A percentile compares a stretch with the other conserved stretches of the same genome.
Conservation (phyloP, 2,888 invertebrate species). For the Chymomyza procnemis region DNA sequence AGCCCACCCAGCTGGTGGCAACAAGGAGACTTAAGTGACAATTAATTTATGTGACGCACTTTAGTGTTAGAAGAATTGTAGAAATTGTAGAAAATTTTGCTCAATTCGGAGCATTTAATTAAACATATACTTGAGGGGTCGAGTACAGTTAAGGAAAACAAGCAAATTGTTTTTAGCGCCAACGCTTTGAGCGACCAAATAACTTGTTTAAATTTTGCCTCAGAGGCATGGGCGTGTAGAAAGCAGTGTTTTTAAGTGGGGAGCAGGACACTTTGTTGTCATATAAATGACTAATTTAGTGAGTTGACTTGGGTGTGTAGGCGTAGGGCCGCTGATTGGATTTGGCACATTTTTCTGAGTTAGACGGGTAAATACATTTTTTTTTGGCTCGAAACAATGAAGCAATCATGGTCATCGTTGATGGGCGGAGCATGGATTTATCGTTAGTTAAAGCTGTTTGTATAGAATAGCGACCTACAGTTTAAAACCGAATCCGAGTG, state of each 20-base stretch:
- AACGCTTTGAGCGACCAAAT: background rate
- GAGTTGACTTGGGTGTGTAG: too few relatives aligned
- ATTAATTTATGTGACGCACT: slow-evolving; percentile 9
- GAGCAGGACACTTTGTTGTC: background rate
- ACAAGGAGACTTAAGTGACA: slow-evolving; percentile 2
- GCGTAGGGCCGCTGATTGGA: too few relatives aligned
- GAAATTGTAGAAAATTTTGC: slow-evolving; percentile 2
- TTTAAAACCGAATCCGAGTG: too few relatives aligned
- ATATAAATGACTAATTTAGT: background rate
- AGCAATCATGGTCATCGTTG: too few relatives aligned
- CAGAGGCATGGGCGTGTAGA: background rate
- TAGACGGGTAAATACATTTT: too few relatives aligned
- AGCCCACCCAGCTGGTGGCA: background rate
- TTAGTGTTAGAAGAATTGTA: background rate
- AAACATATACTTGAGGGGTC: background rate
- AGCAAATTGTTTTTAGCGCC: background rate
- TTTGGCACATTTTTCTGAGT: too few relatives aligned
- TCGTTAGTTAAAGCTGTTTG: too few relatives aligned
- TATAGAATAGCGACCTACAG: too few relatives aligned
- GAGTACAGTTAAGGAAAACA: background rate
- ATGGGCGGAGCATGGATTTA: too few relatives aligned
- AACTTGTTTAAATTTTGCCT: background rate
- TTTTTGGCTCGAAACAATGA: too few relatives aligned
- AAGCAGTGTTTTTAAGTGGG: background rate
- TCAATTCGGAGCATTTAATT: slow-evolving; percentile 3